A percentile compares a stretch with the other conserved stretches of the same genome.
Evolutionary conservation across 2,888 invertebrate species (phyloP).

Genomic region (Mythimna albipuncta): DNA sequence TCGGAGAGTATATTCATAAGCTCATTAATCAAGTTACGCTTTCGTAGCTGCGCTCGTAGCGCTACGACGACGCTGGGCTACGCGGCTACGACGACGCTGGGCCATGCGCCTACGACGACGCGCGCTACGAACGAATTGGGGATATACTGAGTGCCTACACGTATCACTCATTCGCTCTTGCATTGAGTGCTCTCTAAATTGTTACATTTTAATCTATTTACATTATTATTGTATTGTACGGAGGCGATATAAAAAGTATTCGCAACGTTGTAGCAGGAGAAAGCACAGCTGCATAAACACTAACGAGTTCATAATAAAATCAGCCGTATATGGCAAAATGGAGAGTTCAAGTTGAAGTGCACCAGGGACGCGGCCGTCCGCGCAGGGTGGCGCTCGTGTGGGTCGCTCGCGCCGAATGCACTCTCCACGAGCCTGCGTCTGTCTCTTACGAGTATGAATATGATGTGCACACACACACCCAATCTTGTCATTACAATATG

Average conservation of each 20-base stretch:
- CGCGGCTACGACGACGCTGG: neutral
- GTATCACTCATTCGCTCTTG: conserved; percentile 53
- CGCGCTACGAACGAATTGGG: neutral
- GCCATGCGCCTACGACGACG: neutral
- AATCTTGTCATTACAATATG: neutral
- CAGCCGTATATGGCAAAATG: neutral
- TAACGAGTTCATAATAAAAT: conserved; percentile 12
- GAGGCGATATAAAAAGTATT: conserved; percentile 68
- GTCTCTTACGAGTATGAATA: neutral
- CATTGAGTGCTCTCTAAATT: conserved; percentile 76
- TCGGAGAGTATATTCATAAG: neutral
- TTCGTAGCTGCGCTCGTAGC: conserved; percentile 26
- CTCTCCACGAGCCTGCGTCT: neutral
- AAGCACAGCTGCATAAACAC: conserved; percentile 71
- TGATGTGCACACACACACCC: neutral
- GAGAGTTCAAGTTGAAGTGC: conserved; percentile 22
- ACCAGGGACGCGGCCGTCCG: neutral
- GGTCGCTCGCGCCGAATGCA: neutral
- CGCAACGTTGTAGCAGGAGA: conserved; percentile 45
- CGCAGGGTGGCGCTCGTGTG: neutral
- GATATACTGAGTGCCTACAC: neutral
- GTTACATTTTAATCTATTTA: conserved; percentile 82
- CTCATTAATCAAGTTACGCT: neutral
- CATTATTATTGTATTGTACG: conserved; percentile 81
- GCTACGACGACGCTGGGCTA: conserved; percentile 12